Base-by-base conservation (phyloP, 1,140 invertebrate species). In the Leptoteleia sp. region DNA sequence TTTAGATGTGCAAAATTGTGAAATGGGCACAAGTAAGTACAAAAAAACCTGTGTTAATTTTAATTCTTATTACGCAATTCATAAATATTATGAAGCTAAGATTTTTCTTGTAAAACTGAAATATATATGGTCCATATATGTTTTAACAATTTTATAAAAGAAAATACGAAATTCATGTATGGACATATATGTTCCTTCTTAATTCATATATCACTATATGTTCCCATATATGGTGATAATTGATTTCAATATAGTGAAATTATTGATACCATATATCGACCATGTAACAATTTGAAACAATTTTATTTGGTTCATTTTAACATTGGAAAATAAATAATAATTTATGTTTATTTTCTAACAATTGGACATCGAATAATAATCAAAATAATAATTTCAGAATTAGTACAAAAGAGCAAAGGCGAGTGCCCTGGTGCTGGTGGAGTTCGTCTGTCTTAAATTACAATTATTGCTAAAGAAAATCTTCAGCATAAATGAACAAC, bases 11-110 rank as follows among this genome's bases (percentile, higher is more conserved):
- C 31, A 83, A 57, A 89, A 89, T 35, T 89, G 88, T 43, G 85
- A 88, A 29, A 84, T 79, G 77, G 87, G 84, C 80, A 76, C 82
- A 12, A 88, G 88, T 89, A 75, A 84, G 82, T 64, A 33, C 52
- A 12, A 16, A 47, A 27, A 15, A 47, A n/a, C n/a, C n/a, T 47
- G 3, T 3, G 6, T 25, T 3, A 25, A 25, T 25, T 3, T 25
- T 25, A 6, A 25, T 3, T 6, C 3, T 25, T 25, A 25, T 25
- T 25, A 6, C 22, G 22, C 22, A 25, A 25, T 25, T n/a, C n/a
- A 25, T 25, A 3, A 25, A 3, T 67, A 12, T 13, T 16, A 8
- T 35, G 1, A 16, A 16, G 29, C 22, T 25, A 31, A 4, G n/a
- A 38, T 9, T 7, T 13, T 38, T 22, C 12, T 19, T 38, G 13